Evolutionary conservation across 2,113 vertebrate species (phyloP), one percentile per base, ranked within the genome.

Genomic region (Cyanistes caeruleus): DNA sequence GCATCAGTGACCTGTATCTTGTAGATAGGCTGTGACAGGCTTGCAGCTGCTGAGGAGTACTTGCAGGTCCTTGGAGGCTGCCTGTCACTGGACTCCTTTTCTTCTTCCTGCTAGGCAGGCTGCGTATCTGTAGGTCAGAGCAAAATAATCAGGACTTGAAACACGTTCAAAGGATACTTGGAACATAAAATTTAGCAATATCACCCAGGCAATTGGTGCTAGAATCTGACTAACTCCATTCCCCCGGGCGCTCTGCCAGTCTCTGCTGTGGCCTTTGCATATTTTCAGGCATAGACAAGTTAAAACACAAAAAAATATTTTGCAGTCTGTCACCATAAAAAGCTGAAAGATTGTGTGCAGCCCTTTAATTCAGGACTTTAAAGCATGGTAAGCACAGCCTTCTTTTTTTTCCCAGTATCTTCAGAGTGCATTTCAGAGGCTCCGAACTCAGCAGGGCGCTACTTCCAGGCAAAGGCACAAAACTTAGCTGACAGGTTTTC

Each of bases 231-330:
- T 93, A 94, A 93, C 58, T 90, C 76, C n/a, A 46, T 76, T 90
- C 64, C 91, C 90, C 94, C 1, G 0, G 93, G 95, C 89, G 0
- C 62, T 93, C 60, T 90, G 90, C 95, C 93, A 96, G 85, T 65
- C 76, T 93, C 88, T 90, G 83, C 89, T 92, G 76, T 89, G 92
- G 88, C 90, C 96, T 93, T 92, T 95, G 84, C 90, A 89, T 93
- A 95, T 95, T 96, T 97, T 95, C 85, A 95, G 86, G 62, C 88
- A 96, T 5, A 96, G 76, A 60, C 73, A 94, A 94, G 79, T 90
- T 95, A 72, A 93, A 95, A 96, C 87, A 96, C 75, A 77, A 87
- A 94, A 90, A 94, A 95, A 96, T 92, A 95, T 94, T 96, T 95
- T 93, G 43, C 85, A 90, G 59, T 65, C 76, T 90, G 64, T 82